A percentile compares a stretch with the other conserved stretches of the same genome.
These are phyloP conservation scores for Lophura nycthemera DNA, from an alignment of 2,113 vertebrate genomes.

Conservation along the genomic window DNA sequence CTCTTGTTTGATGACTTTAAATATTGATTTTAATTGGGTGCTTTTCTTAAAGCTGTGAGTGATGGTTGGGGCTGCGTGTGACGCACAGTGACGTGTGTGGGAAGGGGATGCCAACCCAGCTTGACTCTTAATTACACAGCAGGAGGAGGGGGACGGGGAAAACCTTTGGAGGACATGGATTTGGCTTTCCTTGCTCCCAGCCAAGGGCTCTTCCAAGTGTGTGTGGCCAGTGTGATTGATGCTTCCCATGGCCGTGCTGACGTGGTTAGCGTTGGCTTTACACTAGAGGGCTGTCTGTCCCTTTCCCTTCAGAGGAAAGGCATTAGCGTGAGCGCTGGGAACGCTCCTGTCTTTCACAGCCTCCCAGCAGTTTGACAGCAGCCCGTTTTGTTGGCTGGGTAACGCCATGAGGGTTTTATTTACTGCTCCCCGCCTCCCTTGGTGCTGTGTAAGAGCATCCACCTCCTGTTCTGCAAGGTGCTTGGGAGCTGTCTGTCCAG, in stretches of 20 bases:
- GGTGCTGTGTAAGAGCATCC: neutral
- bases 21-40: neutral
- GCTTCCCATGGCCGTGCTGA: neutral
- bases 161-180: neutral
- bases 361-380: accelerated
- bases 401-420: accelerated
- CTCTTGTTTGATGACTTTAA: constrained; percentile 43
- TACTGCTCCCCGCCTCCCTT: neutral
- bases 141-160: neutral
- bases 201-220: accelerated
- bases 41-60: constrained; percentile 12
- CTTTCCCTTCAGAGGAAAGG: constrained; percentile 40
- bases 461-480: neutral
- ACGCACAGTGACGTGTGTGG: accelerated
- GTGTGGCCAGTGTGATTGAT: accelerated
- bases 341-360: accelerated
- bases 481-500: neutral
- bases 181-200: neutral
- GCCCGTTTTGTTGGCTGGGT: neutral
- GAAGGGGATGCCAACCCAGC: neutral
- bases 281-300: constrained; percentile 74
- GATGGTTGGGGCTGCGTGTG: neutral
- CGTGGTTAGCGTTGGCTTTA: constrained; percentile 43
- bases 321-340: accelerated
- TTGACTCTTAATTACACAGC: neutral